Conservation (phyloP, 2,113 vertebrate genomes). For the Mystacornis crossleyi region DNA sequence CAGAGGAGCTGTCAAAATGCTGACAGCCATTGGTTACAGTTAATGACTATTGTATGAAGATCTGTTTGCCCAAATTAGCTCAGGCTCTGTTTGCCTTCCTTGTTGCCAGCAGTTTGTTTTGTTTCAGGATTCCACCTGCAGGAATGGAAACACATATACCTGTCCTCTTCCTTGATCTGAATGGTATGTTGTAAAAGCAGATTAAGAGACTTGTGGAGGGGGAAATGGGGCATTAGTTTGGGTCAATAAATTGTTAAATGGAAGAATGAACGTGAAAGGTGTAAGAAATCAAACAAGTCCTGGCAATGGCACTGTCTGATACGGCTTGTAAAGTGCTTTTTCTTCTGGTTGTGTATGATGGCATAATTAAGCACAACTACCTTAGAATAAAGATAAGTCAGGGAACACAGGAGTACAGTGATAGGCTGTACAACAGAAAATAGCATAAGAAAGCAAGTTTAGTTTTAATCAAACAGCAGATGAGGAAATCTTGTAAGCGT, state of each 20-base stretch:
- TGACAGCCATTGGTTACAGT: neutral
- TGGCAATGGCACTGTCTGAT: neutral
- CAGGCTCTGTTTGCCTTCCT: neutral
- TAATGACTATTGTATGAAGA: neutral
- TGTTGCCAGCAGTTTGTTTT: constrained; percentile 49
- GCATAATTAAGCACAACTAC: neutral
- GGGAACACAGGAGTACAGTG: neutral
- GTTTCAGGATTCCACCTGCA: constrained; percentile 86
- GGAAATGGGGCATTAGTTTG: neutral
- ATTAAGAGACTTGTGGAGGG: neutral
- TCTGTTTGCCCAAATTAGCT: neutral
- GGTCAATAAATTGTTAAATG: neutral
- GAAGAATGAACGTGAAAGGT: neutral
- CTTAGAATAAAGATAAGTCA: neutral
- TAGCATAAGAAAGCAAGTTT: neutral
- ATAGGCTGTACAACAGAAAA: neutral
- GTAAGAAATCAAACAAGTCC: neutral
- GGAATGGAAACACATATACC: constrained; percentile 97
- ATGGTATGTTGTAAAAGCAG: constrained; percentile 79
- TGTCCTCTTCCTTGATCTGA: constrained; percentile 95
- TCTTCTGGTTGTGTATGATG: neutral
- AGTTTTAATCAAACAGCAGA: neutral
- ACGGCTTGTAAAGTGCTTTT: neutral
- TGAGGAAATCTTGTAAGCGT: neutral
- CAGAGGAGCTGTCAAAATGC: neutral